phyloP scores from a whole-genome alignment of 2,113 vertebrate species.

The Circaetus gallicus region DNA sequence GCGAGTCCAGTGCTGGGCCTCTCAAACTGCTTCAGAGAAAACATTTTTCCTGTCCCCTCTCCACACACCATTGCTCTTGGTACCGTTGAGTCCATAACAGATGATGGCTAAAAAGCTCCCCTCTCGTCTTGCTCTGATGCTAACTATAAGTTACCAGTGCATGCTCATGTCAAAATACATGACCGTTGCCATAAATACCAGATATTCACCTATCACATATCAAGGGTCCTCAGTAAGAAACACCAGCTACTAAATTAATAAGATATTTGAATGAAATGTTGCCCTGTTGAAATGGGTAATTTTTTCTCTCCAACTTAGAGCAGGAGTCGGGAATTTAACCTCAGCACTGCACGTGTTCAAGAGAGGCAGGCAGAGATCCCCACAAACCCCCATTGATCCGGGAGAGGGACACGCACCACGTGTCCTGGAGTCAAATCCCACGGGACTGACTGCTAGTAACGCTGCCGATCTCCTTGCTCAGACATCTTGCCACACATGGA shows the following conservation, averaged over 20 bases:
- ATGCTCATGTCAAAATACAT: background rate
- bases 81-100: background rate
- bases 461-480: background rate
- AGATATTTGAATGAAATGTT: background rate
- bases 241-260: background rate
- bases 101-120: background rate
- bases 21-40: background rate
- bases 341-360: background rate
- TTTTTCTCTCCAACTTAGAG: background rate
- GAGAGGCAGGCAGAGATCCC: background rate
- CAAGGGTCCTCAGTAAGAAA: background rate
- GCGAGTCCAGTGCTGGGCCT: background rate
- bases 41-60: background rate
- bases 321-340: background rate
- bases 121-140: rapidly evolving
- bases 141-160: background rate
- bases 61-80: background rate
- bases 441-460: background rate
- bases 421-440: background rate
- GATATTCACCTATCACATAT: rapidly evolving
- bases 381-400: rapidly evolving
- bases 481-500: background rate
- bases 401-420: background rate
- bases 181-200: background rate
- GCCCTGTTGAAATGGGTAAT: background rate